Evolutionary conservation across 2,113 vertebrate genomes (phyloP).

Genomic region (Struthio camelus): DNA sequence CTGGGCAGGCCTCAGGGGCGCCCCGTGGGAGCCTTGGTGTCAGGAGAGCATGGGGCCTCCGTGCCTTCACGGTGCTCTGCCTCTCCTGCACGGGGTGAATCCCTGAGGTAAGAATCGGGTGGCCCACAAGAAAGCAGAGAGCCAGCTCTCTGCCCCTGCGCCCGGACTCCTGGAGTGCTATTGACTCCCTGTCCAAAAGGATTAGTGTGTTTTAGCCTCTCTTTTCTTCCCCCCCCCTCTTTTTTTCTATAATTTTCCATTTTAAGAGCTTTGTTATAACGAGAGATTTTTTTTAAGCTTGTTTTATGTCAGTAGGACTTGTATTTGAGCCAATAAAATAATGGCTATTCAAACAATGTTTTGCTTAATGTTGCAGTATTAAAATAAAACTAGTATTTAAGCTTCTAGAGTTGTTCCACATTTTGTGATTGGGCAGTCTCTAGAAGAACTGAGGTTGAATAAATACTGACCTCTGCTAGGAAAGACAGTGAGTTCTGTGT

Average conservation of each 20-base stretch:
- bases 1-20: too few species aligned
- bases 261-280: neutral
- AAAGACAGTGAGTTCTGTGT: neutral
- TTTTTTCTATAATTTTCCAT: neutral
- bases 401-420: neutral
- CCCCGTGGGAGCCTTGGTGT: too few species aligned
- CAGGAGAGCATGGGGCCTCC: too few species aligned
- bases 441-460: neutral
- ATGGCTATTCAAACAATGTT: neutral
- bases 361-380: neutral
- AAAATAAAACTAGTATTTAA: neutral
- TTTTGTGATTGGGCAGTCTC: neutral
- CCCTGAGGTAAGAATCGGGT: too few species aligned
- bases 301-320: neutral
- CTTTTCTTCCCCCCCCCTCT: too few species aligned
- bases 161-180: too few species aligned
- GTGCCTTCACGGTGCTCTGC: too few species aligned
- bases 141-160: too few species aligned
- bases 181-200: too few species aligned
- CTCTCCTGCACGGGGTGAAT: too few species aligned
- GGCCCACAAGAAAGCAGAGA: too few species aligned
- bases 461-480: neutral
- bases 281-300: neutral
- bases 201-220: neutral
- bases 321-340: neutral